These are phyloP conservation scores for Cheirogaleus medius DNA, from an alignment of 2,113 vertebrate species.

Conservation along the genomic window DNA sequence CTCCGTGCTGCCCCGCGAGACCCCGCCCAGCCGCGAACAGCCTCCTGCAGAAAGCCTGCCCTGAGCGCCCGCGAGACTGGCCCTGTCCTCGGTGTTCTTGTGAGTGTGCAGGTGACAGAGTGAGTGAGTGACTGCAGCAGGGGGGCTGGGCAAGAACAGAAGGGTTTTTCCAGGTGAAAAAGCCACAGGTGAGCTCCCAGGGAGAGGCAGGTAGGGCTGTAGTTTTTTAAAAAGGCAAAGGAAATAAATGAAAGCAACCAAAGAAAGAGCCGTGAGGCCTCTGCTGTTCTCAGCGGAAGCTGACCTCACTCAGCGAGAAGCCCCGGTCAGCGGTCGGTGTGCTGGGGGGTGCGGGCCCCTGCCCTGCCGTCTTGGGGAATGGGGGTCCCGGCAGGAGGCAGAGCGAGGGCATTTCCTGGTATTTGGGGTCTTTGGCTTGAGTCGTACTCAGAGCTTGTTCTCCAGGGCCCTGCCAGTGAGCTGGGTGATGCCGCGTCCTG, in stretches of 20 bases:
- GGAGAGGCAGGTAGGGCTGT: neutral
- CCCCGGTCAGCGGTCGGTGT: rapidly evolving
- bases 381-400: neutral
- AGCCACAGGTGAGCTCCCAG: neutral
- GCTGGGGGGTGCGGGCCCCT: neutral
- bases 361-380: neutral
- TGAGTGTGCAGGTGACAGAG: rapidly evolving
- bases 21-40: neutral
- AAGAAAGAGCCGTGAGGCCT: rapidly evolving
- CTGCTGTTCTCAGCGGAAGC: neutral
- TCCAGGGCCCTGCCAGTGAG: neutral
- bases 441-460: neutral
- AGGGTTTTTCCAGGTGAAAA: neutral
- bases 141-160: neutral
- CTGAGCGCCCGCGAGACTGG: rapidly evolving
- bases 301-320: neutral
- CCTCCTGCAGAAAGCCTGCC: neutral
- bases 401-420: rapidly evolving
- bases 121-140: rapidly evolving
- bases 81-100: neutral
- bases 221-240: neutral
- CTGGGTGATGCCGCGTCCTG: neutral
- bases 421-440: neutral
- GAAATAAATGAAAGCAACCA: neutral
- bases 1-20: rapidly evolving